Evolutionary conservation across 1,140 invertebrate genomes (phyloP).

Genomic region (Neotoxoptera formosana): DNA sequence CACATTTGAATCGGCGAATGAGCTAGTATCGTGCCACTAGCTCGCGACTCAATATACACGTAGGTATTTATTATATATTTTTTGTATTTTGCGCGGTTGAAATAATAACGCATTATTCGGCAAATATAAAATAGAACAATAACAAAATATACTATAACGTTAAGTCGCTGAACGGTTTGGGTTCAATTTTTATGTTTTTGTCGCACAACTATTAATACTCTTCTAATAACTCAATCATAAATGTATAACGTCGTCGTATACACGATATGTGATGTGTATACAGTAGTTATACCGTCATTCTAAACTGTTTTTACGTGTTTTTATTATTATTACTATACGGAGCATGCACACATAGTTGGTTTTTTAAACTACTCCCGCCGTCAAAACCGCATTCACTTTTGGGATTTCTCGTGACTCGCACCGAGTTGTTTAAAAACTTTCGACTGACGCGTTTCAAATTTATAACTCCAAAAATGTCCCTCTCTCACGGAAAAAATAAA

Average conservation of each 20-base stretch:
- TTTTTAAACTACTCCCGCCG: not conserved
- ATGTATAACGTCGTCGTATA: not conserved
- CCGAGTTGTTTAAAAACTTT: conserved; percentile 21
- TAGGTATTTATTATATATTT: not conserved
- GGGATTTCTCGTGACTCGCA: not conserved
- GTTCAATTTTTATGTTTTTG: not conserved
- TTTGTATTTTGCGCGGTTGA: no score
- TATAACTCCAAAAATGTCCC: conserved; percentile 1
- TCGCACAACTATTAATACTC: not conserved
- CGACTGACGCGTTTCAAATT: conserved; percentile 20
- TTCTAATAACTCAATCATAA: not conserved
- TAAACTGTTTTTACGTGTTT: not conserved
- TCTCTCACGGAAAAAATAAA: not conserved
- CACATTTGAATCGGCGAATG: no score
- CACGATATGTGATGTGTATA: not conserved
- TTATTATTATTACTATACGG: not conserved
- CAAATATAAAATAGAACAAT: not conserved
- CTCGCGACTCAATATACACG: no score
- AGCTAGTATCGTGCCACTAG: no score
- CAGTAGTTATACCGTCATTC: not conserved
- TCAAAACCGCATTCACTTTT: not conserved
- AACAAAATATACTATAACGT: not conserved
- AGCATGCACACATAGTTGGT: not conserved
- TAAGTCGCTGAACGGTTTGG: not conserved
- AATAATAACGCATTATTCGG: no score